Evolutionary conservation across 2,113 vertebrate genomes (phyloP), one percentile per base, ranked within the genome.

Genomic region (Cygnus buccinator): DNA sequence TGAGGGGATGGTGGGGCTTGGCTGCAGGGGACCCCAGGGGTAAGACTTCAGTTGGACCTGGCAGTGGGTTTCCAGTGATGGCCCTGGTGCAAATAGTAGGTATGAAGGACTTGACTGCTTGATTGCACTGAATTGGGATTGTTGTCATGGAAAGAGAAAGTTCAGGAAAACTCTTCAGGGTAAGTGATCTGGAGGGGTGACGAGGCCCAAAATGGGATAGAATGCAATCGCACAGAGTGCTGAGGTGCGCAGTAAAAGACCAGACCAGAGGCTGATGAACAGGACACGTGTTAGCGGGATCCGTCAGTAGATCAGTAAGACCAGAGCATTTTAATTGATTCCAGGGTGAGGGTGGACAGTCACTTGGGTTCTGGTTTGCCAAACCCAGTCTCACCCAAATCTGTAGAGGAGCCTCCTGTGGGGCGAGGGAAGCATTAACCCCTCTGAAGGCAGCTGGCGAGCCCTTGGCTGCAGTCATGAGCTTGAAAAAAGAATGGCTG

Each of bases 391-490:
- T 94, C 63, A 46, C 7, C 8, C 35, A 1, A 23, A 8, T 63
- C 22, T 12, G 16, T 65, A 31, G 83, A 46, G 55, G 70, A 71
- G 33, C 3, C 3, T 87, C 48, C 33, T 23, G 12, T 0, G 11
- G 33, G 3, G 54, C 6, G 15, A 91, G 37, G 44, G 82, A 95
- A 93, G 87, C 0, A 4, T 90, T 95, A 88, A 95, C 63, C 62
- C 74, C 35, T 59, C 10, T 22, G 75, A 66, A 91, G 82, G 84
- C 91, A 89, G 77, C 81, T 94, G 93, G 74, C 52, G 55, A 95
- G 25, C 15, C 39, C 80, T 84, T 25, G 58, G 65, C 70, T 26
- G 25, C 29, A 67, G 70, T 87, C 65, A 75, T 35, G 84, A 92
- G 77, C 68, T 79, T 82, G 80, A 54, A 71, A 89, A 65, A 74